Base-by-base conservation (phyloP, 2,888 invertebrate species). In the Blastobasis adustella region DNA sequence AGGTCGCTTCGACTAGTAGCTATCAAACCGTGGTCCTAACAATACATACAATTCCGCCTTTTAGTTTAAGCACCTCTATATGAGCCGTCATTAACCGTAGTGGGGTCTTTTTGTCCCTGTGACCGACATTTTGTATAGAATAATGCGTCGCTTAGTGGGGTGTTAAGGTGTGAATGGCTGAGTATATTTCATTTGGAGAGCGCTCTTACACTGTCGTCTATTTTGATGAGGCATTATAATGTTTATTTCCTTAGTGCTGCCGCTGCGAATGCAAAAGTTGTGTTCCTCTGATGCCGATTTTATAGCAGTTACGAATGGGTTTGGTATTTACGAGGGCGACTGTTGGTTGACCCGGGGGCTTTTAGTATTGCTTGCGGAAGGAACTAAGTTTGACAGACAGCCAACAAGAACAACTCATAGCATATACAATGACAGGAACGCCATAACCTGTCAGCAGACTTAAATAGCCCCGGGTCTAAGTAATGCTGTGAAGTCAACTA, bases 71-170 rank as follows among this genome's bases (percentile, higher is more conserved):
- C 60, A 70, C 71, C 67, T 61, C 62, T 66, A 67, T 73, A 74
- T 66, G 69, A 64, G 63, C 57, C 54, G 61, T 65, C 70, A 77
- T 79, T 77, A 76, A 73, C 62, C 63, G 63, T 67, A 66, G 71
- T 59, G 56, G 61, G 60, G 60, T 62, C 61, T 67, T 70, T 76
- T 79, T 79, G 73, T 72, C 73, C 70, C 63, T 62, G 57, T 57
- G 55, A 58, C 57, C 53, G 47, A 67, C 65, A 66, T 72, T 73
- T 71, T 67, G 67, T 69, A 66, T 61, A 57, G 63, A 65, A 71
- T 71, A 69, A 72, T 69, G 65, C 63, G 61, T 62, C 63, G 67
- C 69, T 71, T 74, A 71, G 68, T 66, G 58, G 50, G 49, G 63
- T 59, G 62, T 69, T 65, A 67, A 69, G 64, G 67, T 67, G 69